Conservation (phyloP, 2,113 vertebrate species). For the Silurus asotus region DNA sequence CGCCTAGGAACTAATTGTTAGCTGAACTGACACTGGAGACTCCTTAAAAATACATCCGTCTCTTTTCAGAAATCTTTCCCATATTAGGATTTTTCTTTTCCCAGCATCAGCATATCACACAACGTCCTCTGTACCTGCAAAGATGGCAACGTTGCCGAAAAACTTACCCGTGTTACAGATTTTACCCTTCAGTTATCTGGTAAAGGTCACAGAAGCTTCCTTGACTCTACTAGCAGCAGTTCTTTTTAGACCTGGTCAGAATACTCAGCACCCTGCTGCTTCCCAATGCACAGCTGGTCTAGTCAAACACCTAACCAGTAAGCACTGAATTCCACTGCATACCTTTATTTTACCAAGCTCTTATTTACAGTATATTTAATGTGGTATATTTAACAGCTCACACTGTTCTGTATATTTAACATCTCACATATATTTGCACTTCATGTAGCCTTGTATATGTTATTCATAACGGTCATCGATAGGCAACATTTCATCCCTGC, state of each 20-base stretch:
- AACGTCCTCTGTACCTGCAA: neutral
- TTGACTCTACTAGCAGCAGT: neutral
- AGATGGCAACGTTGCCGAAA: neutral
- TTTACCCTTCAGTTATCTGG: neutral
- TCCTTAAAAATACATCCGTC: neutral
- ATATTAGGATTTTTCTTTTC: neutral
- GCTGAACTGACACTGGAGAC: neutral
- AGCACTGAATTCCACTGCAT: neutral
- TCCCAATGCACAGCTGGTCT: neutral
- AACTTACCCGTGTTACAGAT: neutral
- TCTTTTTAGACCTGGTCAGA: neutral
- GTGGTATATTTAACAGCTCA: neutral
- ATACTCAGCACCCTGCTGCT: neutral
- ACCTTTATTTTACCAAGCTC: neutral
- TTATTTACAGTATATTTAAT: too few species aligned
- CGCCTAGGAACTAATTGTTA: neutral
- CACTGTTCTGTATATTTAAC: neutral
- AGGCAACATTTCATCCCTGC: neutral
- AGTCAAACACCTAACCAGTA: neutral
- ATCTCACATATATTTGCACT: neutral
- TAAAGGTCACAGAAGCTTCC: neutral
- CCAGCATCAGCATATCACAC: neutral
- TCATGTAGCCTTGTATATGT: neutral
- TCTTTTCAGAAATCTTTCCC: neutral
- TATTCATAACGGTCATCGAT: neutral